These are phyloP conservation scores for Ornithorhynchus anatinus DNA, from an alignment of 2,113 vertebrate genomes.

Conservation along the genomic window DNA sequence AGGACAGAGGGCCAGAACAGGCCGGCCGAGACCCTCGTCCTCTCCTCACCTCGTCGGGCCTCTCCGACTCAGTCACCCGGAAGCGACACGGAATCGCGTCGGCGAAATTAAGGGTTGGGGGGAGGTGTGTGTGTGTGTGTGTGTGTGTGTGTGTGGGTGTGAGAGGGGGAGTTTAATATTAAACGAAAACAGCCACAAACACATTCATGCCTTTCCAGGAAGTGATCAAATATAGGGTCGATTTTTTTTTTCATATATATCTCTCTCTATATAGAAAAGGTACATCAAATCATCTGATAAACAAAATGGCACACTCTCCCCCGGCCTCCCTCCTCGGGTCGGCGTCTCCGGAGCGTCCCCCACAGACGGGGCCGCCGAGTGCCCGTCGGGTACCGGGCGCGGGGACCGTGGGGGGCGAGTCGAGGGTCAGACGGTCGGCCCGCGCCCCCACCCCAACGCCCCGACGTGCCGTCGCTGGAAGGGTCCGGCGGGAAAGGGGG, in stretches of 20 bases:
- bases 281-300: slow-evolving; percentile 71
- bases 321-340: slow-evolving; percentile 47
- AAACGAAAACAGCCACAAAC: slow-evolving; percentile 70
- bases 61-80: slow-evolving; percentile 69
- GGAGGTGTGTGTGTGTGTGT: too few species aligned
- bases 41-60: too few species aligned
- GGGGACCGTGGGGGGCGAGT: slow-evolving; percentile 70
- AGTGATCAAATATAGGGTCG: slow-evolving; percentile 72
- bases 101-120: slow-evolving; percentile 60
- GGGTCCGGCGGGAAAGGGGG: slow-evolving; percentile 62
- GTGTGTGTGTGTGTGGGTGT: too few species aligned
- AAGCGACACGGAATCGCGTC: slow-evolving; percentile 69
- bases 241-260: slow-evolving; percentile 58
- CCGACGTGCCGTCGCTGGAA: slow-evolving; percentile 61
- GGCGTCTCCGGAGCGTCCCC: slow-evolving; percentile 73
- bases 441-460: slow-evolving; percentile 49
- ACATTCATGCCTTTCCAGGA: slow-evolving; percentile 70
- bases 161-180: slow-evolving; percentile 61
- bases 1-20: slow-evolving; percentile 74
- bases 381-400: slow-evolving; percentile 70
- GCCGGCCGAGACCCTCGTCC: slow-evolving; percentile 67
- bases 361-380: slow-evolving; percentile 69
- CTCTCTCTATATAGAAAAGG: slow-evolving; percentile 76
- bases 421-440: slow-evolving; percentile 76
- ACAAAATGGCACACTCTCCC: slow-evolving; percentile 60